Evolutionary conservation across 1,140 invertebrate genomes (phyloP), one percentile per base, ranked within the genome.

Genomic region (Hycleus cichorii): DNA sequence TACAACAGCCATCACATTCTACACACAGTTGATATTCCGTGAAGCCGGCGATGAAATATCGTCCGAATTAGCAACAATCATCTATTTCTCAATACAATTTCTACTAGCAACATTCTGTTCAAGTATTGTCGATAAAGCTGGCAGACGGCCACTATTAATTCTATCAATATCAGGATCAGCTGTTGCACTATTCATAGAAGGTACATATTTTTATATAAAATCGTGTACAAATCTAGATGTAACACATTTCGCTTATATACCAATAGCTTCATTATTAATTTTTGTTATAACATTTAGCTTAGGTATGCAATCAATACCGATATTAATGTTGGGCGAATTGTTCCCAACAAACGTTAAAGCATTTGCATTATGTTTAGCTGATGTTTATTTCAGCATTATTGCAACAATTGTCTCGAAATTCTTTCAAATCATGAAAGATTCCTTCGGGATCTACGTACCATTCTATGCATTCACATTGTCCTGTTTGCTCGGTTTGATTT

Each of bases 361-460:
- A 24, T 77, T 82, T 43, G 87, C 88, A 8, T 81, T 84, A 25
- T 85, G 84, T 50, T 72, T 89, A 44, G 82, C 82, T 1, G 84
- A 88, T 44, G 78, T 86, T 51, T 82, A 82, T 60, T 86, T 86
- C 42, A 88, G 87, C 68, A 62, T 84, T 4, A 82, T 83, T 58
- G 85, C 86, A 44, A 91, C 91, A 63, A 69, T 87, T 4, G 79
- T 88, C 11, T 88, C 87, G 26, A 86, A 85, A 67, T 81, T 86
- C 57, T 91, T 87, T 75, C 80, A 84, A 66, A 78, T 82, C 0
- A 72, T 90, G 52, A 71, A 78, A 49, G 77, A 82, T 58, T 61
- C 72, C 2, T 77, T 86, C 18, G 79, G 81, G 10, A 81, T 83
- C 12, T 83, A 89, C 69, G 83, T 81, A 46, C 82, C 86, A 47